Base-by-base conservation (phyloP, 2,113 vertebrate genomes). In the Platanista minor region DNA sequence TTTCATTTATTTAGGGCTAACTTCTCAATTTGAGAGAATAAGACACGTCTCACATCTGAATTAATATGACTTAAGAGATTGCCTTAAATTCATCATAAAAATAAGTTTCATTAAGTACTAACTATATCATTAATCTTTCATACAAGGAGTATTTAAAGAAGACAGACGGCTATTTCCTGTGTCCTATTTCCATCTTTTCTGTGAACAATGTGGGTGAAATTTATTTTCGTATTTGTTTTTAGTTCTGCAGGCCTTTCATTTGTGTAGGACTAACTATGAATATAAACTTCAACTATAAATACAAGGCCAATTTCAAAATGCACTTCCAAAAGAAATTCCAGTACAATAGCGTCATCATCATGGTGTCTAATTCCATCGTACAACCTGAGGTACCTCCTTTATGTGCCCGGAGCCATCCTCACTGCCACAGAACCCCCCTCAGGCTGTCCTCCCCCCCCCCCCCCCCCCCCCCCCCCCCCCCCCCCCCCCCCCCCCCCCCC, bases 131-230 rank as follows among this genome's bases (percentile, higher is more conserved):
- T 75, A 23, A 33, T 64, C 33, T 77, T 71, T 66, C 69, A 54
- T 31, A 81, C 84, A 67, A 77, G 75, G 46, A 75, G 36, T 66
- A 77, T 87, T 77, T 59, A 77, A 62, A 46, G 21, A 23, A 90
- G 66, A 49, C 25, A 33, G 46, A 17, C 33, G 69, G 33, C 61
- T 31, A 8, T 64, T 49, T 23, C 27, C 69, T 86, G n/a, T 67
- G 82, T 87, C 29, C 66, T 83, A 3, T 61, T 71, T 90, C 27
- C 43, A 0, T 87, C 17, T 78, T 83, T 91, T 39, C 52, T 36
- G 2, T 71, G 62, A 71, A 46, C 6, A 13, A 61, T 59, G 5
- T 49, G 43, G 31, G 61, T 64, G 64, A 90, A 71, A 62, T 54
- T 41, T 61, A 43, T 89, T 90, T 57, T 59, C 25, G 1, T 78